phyloP scores from a whole-genome alignment of 2,113 vertebrate species.

The Eira barbara region DNA sequence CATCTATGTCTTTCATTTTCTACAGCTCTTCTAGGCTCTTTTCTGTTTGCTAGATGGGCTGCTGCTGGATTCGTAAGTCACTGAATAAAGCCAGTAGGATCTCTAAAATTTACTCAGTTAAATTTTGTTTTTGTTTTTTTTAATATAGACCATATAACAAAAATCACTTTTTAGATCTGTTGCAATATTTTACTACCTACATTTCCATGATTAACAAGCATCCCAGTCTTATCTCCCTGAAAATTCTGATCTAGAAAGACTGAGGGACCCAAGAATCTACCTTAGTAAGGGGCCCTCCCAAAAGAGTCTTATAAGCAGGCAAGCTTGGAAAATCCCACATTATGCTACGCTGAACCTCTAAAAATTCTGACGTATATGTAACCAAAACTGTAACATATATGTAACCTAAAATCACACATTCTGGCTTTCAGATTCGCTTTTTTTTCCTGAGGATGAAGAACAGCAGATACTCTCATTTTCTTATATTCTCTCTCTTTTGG shows the following conservation, averaged over 20 bases:
- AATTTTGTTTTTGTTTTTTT: neutral
- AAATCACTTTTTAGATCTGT: neutral
- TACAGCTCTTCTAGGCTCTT: neutral
- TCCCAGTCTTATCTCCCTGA: neutral
- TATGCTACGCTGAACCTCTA: neutral
- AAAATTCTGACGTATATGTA: neutral
- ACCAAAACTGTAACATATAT: neutral
- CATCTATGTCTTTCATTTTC: neutral
- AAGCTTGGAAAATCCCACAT: neutral
- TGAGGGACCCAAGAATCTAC: neutral
- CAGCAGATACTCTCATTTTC: neutral
- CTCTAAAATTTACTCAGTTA: neutral
- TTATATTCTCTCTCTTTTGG: neutral
- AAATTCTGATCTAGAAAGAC: neutral
- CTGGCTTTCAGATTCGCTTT: neutral
- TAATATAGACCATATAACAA: neutral
- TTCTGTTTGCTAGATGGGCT: neutral
- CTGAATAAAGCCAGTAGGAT: neutral
- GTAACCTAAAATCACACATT: neutral
- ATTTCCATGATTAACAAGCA: neutral
- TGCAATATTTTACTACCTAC: neutral
- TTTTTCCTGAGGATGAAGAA: neutral
- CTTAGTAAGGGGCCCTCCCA: neutral
- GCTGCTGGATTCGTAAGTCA: neutral
- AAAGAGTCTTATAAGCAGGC: neutral